Conservation (phyloP, 2,797 vertebrate species). For the Phrynocephalus vlangalii region DNA sequence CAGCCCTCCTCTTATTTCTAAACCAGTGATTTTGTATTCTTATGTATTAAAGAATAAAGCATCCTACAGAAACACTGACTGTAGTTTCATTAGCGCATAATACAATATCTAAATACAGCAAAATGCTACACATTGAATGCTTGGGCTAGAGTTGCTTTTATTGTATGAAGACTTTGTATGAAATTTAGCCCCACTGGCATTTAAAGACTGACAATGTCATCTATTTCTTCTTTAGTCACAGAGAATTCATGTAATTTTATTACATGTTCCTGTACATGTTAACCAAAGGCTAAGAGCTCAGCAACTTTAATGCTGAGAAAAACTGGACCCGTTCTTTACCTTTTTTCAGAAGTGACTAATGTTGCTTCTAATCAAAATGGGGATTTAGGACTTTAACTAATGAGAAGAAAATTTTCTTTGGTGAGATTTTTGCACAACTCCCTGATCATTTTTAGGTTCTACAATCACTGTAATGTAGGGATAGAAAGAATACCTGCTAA, state of each 20-base stretch:
- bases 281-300: not conserved
- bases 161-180: not conserved
- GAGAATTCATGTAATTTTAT: not conserved
- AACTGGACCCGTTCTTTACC: fast-evolving
- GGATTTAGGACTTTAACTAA: not conserved
- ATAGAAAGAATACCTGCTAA: too few species aligned
- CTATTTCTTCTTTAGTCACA: not conserved
- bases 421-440: not conserved
- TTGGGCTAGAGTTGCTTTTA: conserved; percentile 5
- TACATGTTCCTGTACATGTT: not conserved
- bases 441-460: not conserved
- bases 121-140: not conserved
- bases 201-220: not conserved
- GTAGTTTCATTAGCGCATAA: not conserved
- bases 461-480: not conserved
- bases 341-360: not conserved
- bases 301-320: not conserved
- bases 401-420: not conserved
- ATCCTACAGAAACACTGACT: not conserved
- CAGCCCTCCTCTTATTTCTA: not conserved
- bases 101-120: conserved; percentile 4
- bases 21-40: not conserved
- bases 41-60: not conserved
- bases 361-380: not conserved
- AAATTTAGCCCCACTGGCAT: not conserved